A percentile compares a stretch with the other conserved stretches of the same genome.
These are phyloP conservation scores for Rotaria sp. DNA, from an alignment of 2,888 invertebrate species.

Conservation along the genomic window DNA sequence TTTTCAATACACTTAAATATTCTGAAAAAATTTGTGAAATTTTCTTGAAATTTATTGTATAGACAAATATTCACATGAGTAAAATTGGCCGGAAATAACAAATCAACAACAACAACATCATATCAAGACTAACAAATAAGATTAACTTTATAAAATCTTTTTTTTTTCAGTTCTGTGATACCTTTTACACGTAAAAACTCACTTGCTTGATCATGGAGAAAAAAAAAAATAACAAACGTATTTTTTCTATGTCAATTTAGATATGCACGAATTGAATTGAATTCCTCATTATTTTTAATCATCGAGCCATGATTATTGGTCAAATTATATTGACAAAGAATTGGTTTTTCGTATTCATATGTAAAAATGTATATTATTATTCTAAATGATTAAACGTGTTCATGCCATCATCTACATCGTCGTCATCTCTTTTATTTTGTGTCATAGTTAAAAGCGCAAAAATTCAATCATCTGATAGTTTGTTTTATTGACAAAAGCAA, in stretches of 20 bases:
- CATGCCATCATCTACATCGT: background rate
- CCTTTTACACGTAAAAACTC: background rate
- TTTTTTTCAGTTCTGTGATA: background rate
- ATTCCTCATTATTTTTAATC: conserved; percentile 5
- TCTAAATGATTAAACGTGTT: background rate
- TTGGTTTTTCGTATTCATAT: background rate
- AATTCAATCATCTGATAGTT: background rate
- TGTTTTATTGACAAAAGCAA: background rate
- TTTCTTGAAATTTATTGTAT: background rate
- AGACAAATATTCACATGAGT: background rate
- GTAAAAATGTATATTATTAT: background rate
- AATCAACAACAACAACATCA: background rate
- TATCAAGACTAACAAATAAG: background rate
- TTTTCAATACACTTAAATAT: background rate
- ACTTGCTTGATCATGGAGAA: background rate
- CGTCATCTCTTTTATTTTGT: background rate
- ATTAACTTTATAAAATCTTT: background rate
- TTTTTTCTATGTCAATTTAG: background rate
- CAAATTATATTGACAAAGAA: background rate
- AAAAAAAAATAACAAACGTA: background rate
- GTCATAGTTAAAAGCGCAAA: conserved; percentile 14
- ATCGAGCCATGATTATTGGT: background rate
- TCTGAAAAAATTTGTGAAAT: background rate
- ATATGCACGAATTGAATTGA: background rate
- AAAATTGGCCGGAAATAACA: background rate